Conservation (phyloP, 2,113 vertebrate genomes). For the Oreochromis spilurus region DNA sequence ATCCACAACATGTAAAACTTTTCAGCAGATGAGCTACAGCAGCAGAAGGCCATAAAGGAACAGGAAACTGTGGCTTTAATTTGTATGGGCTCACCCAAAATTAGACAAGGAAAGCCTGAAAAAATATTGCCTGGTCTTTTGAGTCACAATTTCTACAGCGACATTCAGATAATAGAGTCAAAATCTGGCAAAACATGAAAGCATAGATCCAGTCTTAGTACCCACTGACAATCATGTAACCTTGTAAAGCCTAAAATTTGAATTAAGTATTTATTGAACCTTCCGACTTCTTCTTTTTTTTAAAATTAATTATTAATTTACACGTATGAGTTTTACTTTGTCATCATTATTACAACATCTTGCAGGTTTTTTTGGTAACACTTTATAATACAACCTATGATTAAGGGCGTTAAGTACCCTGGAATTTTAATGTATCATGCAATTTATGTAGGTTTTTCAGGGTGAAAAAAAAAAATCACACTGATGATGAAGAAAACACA, state of each 20-base stretch:
- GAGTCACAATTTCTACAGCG: background rate
- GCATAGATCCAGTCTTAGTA: background rate
- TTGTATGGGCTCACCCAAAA: background rate
- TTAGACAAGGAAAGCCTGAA: background rate
- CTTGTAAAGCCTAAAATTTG: background rate
- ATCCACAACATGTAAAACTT: background rate
- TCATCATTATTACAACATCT: too few relatives aligned
- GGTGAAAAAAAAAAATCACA: too few relatives aligned
- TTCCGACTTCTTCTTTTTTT: background rate
- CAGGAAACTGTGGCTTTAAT: background rate
- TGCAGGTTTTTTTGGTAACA: too few relatives aligned
- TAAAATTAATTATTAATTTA: rapidly evolving
- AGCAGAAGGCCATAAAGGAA: background rate
- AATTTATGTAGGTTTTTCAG: too few relatives aligned
- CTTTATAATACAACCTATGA: too few relatives aligned
- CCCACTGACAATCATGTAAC: background rate
- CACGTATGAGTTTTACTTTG: background rate
- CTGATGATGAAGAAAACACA: too few relatives aligned
- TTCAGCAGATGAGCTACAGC: background rate
- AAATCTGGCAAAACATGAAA: background rate
- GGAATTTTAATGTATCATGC: too few relatives aligned
- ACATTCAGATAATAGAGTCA: background rate
- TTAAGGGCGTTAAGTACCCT: too few relatives aligned
- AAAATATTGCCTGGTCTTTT: background rate
- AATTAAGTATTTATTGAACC: background rate